Percentiles rank a stretch among this genome's conserved stretches.
Conservation (phyloP, 2,797 vertebrate species). For the Manis pentadactyla region DNA sequence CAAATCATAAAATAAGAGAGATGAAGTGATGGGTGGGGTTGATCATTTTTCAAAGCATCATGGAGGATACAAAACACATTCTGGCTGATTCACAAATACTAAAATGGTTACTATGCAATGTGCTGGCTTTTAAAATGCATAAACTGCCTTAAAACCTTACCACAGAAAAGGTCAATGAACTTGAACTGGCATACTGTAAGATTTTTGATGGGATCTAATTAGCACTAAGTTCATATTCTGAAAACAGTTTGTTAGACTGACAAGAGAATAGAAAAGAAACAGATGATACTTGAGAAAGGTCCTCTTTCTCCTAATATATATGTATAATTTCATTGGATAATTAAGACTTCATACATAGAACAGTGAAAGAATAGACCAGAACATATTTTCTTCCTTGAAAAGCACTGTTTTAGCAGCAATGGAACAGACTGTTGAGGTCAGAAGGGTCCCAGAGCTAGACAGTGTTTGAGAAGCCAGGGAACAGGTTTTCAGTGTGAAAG, state of each 20-base stretch:
- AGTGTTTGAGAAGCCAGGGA: slow-evolving; percentile 22
- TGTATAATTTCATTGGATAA: slow-evolving; percentile 39
- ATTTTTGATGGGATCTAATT: slow-evolving; percentile 44
- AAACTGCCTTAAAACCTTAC: background rate
- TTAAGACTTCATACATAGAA: slow-evolving; percentile 33
- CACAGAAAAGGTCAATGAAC: slow-evolving; percentile 23
- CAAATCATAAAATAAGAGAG: background rate
- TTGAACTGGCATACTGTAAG: background rate
- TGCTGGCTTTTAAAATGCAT: background rate
- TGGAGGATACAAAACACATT: background rate
- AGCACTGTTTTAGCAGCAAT: slow-evolving; percentile 31
- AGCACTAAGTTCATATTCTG: slow-evolving; percentile 6
- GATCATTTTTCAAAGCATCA: background rate
- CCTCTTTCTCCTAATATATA: background rate
- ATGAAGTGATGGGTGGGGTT: background rate
- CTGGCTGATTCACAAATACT: background rate
- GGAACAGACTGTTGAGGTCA: slow-evolving; percentile 76
- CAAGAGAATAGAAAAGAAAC: slow-evolving; percentile 34
- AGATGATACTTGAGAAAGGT: slow-evolving; percentile 1
- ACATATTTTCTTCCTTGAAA: slow-evolving; percentile 57
- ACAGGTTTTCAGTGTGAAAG: slow-evolving; percentile 69
- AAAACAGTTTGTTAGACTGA: slow-evolving; percentile 59
- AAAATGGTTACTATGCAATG: background rate
- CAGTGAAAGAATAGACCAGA: slow-evolving; percentile 41
- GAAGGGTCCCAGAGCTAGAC: slow-evolving; percentile 75